phyloP scores from a whole-genome alignment of 2,888 invertebrate genomes.

The Petrolisthes manimaculis region DNA sequence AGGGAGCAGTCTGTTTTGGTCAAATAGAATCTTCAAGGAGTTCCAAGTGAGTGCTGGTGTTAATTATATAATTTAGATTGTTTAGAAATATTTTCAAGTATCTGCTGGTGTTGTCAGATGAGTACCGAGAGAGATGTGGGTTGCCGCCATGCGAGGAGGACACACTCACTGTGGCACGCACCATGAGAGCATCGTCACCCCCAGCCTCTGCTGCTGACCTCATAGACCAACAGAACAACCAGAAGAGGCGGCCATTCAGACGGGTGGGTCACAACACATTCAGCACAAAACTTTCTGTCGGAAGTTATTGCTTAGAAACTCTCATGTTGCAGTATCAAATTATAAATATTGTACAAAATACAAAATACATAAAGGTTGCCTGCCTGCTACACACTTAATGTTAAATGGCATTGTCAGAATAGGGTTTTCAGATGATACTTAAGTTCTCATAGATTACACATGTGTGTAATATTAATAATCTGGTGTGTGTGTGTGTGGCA shows the following conservation, averaged over 20 bases:
- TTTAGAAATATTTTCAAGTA: not conserved
- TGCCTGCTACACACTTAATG: too few species aligned
- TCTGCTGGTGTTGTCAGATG: constrained; percentile 36
- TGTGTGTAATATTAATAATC: not conserved
- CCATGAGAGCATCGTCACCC: constrained; percentile 95
- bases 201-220: constrained; percentile 93
- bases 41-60: not conserved
- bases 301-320: too few species aligned
- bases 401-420: not conserved
- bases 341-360: too few species aligned
- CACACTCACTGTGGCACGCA: constrained; percentile 91
- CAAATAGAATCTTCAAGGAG: not conserved
- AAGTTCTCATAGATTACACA: too few species aligned
- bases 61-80: not conserved
- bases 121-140: constrained; percentile 39
- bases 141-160: constrained; percentile 85
- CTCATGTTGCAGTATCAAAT: too few species aligned
- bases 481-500: constrained; percentile 46
- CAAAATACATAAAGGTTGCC: too few species aligned
- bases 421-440: too few species aligned
- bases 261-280: constrained; percentile 40
- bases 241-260: constrained; percentile 59
- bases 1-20: not conserved
- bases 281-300: too few species aligned
- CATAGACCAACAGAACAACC: constrained; percentile 74